These are phyloP conservation scores for Pseudorhombus dupliciocellatus DNA, from an alignment of 2,113 vertebrate genomes.

Conservation along the genomic window DNA sequence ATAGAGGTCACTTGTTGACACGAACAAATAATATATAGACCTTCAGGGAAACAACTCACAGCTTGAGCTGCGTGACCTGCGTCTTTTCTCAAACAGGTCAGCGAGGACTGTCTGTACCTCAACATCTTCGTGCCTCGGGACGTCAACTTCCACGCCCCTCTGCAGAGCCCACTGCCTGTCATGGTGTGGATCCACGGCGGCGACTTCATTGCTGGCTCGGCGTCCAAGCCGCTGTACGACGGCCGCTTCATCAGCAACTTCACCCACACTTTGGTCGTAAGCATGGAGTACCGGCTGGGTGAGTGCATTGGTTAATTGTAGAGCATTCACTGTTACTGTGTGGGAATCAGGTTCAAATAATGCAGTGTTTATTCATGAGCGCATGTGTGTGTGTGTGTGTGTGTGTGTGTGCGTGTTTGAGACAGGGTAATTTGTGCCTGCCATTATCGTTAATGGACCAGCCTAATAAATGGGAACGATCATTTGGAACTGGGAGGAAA, in stretches of 20 bases:
- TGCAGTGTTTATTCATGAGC: background rate
- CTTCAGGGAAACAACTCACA: too few relatives aligned
- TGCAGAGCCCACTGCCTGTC: constrained; percentile 67
- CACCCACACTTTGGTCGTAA: constrained; percentile 78
- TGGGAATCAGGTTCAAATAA: constrained; percentile 19
- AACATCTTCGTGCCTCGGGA: constrained; percentile 80
- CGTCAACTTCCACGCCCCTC: constrained; percentile 65
- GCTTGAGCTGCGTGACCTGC: background rate
- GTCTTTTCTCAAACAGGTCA: constrained; percentile 63
- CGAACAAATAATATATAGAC: too few relatives aligned
- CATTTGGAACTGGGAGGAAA: constrained; percentile 45
- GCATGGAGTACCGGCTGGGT: constrained; percentile 81
- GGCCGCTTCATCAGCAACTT: constrained; percentile 83
- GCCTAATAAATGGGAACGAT: constrained; percentile 19
- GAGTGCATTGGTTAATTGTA: constrained; percentile 15
- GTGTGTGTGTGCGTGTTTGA: background rate
- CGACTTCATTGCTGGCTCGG: constrained; percentile 81
- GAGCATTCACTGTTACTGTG: too few relatives aligned
- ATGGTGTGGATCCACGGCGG: constrained; percentile 85
- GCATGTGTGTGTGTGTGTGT: background rate
- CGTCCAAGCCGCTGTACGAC: constrained; percentile 82
- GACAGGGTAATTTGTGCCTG: constrained; percentile 8
- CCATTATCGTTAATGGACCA: constrained; percentile 14
- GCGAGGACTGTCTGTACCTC: constrained; percentile 83
- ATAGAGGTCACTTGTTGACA: too few relatives aligned